Base-by-base conservation (phyloP, 2,797 vertebrate genomes). In the Sebastes iracundus region DNA sequence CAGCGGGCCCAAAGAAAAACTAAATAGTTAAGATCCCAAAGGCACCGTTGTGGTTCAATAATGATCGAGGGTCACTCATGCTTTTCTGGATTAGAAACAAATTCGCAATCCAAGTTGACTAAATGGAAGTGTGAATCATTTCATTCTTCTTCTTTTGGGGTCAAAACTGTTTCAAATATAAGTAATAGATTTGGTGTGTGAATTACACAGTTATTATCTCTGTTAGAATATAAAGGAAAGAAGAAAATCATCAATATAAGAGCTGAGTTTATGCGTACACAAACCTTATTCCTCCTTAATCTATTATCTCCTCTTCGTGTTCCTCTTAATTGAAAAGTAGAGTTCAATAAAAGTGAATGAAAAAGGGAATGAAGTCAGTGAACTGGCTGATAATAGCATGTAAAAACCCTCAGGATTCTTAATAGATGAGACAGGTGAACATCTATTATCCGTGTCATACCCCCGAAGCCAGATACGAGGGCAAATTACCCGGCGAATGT, bases 361-460 rank as follows among this genome's bases (percentile, higher is more conserved):
- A 23, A 11, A 10, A 46, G 12, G 35, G 33, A 68, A 14, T 28
- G 2, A 2, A 71, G 52, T 35, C 9, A 22, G 32, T 23, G 67
- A 66, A 28, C 20, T 32, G 62, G 0, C 32, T 62, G 62, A 63
- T 61, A 23, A 65, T n/a, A 52, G 42, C 10, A 27, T 1, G 13
- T 66, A 16, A 56, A 46, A 32, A 3, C 46, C 42, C 33, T 38
- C 16, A 56, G 56, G 55, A 35, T 74, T 14, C 25, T 27, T 58
- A 62, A 58, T 46, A 22, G 52, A 75, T 49, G 79, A 73, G 28
- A 33, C 25, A 63, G 56, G 63, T 59, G 73, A 76, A 55, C 11
- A 52, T 72, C 12, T 23, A 27, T 55, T 42, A 56, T 28, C 12
- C 7, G 2, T 49, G 42, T 35, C 6, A 59, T 28, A 16, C 20